These are phyloP conservation scores for Torymus aiolomorphi DNA, from an alignment of 2,888 invertebrate species.

Conservation along the genomic window DNA sequence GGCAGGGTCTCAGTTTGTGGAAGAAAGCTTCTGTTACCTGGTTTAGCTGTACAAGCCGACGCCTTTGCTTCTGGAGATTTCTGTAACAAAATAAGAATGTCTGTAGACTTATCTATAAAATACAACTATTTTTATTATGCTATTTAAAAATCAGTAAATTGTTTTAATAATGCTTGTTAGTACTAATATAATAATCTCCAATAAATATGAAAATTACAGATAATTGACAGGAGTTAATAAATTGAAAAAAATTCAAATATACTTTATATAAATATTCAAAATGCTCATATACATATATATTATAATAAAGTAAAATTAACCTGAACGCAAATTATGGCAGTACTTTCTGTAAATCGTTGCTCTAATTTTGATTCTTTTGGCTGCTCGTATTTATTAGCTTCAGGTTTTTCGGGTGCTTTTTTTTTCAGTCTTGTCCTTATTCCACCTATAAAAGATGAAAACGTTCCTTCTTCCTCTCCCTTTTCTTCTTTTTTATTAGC, in stretches of 20 bases:
- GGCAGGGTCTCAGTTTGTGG: slow-evolving; percentile 67
- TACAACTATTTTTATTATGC: too few relatives aligned
- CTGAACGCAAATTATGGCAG: slow-evolving; percentile 56
- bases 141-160: too few relatives aligned
- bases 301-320: slow-evolving; percentile 47
- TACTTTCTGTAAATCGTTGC: slow-evolving; percentile 32
- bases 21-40: slow-evolving; percentile 72
- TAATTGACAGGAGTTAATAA: too few relatives aligned
- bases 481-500: slow-evolving; percentile 48
- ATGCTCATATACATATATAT: too few relatives aligned
- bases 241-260: too few relatives aligned
- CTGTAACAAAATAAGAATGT: slow-evolving; percentile 60
- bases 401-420: slow-evolving; percentile 63
- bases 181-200: too few relatives aligned
- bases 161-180: too few relatives aligned
- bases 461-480: slow-evolving; percentile 51
- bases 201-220: too few relatives aligned
- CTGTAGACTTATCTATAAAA: too few relatives aligned
- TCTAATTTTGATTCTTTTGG: slow-evolving; percentile 41
- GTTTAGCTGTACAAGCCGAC: slow-evolving; percentile 60
- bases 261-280: too few relatives aligned
- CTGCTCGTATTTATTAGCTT: slow-evolving; percentile 42
- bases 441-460: slow-evolving; percentile 52
- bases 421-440: slow-evolving; percentile 55
- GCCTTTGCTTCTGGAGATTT: slow-evolving; percentile 59